phyloP scores from a whole-genome alignment of 2,888 invertebrate species.

The Neoitamus cyanurus region DNA sequence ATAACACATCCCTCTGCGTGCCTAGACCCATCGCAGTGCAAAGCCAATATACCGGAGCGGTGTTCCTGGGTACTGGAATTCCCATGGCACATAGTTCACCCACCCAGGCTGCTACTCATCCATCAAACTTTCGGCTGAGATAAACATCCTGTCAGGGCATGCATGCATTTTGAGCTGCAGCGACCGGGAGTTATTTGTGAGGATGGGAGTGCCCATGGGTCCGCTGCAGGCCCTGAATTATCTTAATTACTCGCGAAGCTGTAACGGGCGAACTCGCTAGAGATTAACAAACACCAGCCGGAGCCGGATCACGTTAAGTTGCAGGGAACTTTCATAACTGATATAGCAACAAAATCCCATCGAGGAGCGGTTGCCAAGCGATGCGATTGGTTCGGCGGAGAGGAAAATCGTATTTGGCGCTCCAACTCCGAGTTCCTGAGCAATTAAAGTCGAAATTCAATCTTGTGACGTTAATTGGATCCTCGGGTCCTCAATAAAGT shows the following conservation, averaged over 20 bases:
- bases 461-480: background rate
- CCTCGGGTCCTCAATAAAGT: background rate
- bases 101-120: conserved; percentile 10
- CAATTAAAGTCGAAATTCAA: background rate
- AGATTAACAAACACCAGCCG: background rate
- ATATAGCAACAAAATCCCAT: background rate
- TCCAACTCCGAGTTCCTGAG: background rate
- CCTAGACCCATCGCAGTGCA: background rate
- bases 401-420: background rate
- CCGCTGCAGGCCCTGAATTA: background rate
- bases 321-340: background rate
- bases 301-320: background rate
- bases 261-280: background rate
- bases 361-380: background rate
- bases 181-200: background rate
- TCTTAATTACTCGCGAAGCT: background rate
- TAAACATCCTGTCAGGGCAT: conserved; percentile 19
- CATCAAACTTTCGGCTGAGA: conserved; percentile 37
- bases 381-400: background rate
- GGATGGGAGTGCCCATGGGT: background rate
- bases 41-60: background rate
- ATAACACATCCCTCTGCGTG: background rate
- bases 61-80: too few species aligned
- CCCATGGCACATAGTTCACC: background rate
- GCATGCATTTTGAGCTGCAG: background rate